Percentiles rank a stretch among this genome's conserved stretches.
Evolutionary conservation across 2,888 invertebrate genomes (phyloP).

Genomic region (Drosophila neoperkinsi): DNA sequence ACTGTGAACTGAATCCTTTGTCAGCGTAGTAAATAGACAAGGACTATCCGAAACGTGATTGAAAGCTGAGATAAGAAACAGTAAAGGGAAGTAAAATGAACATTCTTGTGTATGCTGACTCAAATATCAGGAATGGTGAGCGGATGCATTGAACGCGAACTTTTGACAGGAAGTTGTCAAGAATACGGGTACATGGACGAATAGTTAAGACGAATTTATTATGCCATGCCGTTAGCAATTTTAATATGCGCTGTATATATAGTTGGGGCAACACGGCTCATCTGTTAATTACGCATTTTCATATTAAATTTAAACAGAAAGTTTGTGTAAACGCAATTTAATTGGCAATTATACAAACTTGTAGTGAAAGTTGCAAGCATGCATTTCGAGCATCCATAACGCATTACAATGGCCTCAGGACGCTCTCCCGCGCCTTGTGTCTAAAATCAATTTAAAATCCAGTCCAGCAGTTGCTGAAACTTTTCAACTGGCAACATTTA

Average conservation of each 20-base stretch:
- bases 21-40: slow-evolving; percentile 11
- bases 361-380: slow-evolving; percentile 39
- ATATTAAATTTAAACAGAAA: background rate
- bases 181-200: slow-evolving; percentile 40
- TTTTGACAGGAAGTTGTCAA: slow-evolving; percentile 33
- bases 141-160: slow-evolving; percentile 7
- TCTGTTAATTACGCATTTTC: slow-evolving; percentile 35
- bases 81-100: slow-evolving; percentile 22
- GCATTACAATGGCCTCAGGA: slow-evolving; percentile 9
- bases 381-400: slow-evolving; percentile 28
- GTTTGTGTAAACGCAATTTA: slow-evolving; percentile 7
- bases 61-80: slow-evolving; percentile 12
- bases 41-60: slow-evolving; percentile 17
- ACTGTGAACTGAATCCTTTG: slow-evolving; percentile 7
- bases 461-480: slow-evolving; percentile 50
- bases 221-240: slow-evolving; percentile 24
- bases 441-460: slow-evolving; percentile 62
- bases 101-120: slow-evolving; percentile 11
- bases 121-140: background rate
- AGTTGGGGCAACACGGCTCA: slow-evolving; percentile 15
- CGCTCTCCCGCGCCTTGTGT: slow-evolving; percentile 16
- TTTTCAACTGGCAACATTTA: slow-evolving; percentile 37
- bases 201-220: slow-evolving; percentile 46
- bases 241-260: background rate
- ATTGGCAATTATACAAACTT: slow-evolving; percentile 43